Base-by-base conservation (phyloP, 2,797 vertebrate species). In the Dipus sagitta region DNA sequence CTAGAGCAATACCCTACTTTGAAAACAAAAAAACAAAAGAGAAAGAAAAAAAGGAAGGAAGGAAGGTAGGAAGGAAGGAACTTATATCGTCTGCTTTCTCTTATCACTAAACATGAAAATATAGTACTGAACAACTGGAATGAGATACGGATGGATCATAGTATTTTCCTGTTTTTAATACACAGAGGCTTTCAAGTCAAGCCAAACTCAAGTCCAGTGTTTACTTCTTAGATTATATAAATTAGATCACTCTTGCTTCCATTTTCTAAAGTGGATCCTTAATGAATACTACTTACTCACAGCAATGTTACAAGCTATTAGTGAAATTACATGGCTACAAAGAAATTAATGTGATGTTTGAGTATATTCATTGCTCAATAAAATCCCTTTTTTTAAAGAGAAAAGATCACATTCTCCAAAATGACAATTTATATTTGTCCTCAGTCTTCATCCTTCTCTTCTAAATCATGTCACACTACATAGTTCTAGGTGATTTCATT, bases 41-140 rank as follows among this genome's bases (percentile, higher is more conserved):
- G 28, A 68, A 4, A 68, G 6, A 21, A 6, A 68, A 3, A 68
- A 38, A 47, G 47, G 47, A 11, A 68, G 30, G 28, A 68, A n/a
- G 12, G 71, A 82, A 88, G 74, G 7, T 70, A 42, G 0, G 24
- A 21, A 21, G 47, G 47, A 47, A 28, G 34, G 14, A 32, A 78
- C 47, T 7, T 88, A 67, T 83, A 30, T 90, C 92, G 87, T 94
- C 47, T 88, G 64, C 11, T 42, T 74, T 15, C 28, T 47, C 58
- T 26, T 15, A 10, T 67, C 8, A 18, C 15, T 75, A 71, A 65
- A 58, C 80, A 81, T 64, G 74, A 86, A 68, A 94, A 81, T 81
- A 7, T 32, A n/a, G 5, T 26, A 3, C 4, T 34, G 38, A 71
- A 26, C 68, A 30, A 60, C 54, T 68, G 85, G 78, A 87, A 81